Conservation (phyloP, 2,797 vertebrate genomes). For the Zenarchopterus dispar region DNA sequence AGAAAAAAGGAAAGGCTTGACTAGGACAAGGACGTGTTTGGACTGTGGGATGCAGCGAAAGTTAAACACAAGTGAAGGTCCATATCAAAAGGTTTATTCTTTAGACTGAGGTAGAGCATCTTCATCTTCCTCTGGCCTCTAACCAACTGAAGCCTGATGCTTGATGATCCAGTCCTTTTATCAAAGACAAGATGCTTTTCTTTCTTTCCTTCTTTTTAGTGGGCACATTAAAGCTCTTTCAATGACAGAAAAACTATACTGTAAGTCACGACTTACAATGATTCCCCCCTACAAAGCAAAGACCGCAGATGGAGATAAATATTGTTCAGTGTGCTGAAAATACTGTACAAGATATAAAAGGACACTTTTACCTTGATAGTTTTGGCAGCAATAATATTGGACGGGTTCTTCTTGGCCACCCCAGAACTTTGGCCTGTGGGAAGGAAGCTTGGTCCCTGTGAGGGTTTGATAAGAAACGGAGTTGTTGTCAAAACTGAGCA, state of each 20-base stretch:
- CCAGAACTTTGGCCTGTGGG: conserved; percentile 47
- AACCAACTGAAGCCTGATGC: conserved; percentile 5
- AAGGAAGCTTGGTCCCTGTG: conserved; percentile 78
- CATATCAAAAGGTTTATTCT: conserved; percentile 12
- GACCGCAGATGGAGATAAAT: conserved; percentile 25
- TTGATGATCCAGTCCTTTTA: background rate
- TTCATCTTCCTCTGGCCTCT: conserved; percentile 5
- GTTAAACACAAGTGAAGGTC: conserved; percentile 17
- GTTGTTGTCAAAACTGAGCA: conserved; percentile 44
- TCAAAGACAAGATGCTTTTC: background rate
- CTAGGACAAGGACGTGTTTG: conserved; percentile 16
- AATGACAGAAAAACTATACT: conserved; percentile 29
- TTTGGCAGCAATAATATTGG: conserved; percentile 76
- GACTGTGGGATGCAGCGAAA: conserved; percentile 25
- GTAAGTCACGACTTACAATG: no score
- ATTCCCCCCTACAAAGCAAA: background rate
- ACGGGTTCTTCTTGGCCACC: conserved; percentile 65
- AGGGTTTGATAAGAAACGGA: conserved; percentile 59
- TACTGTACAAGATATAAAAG: conserved; percentile 5
- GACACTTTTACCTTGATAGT: conserved; percentile 87
- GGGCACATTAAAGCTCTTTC: conserved; percentile 18
- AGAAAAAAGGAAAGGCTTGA: conserved; percentile 36
- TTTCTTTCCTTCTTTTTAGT: background rate
- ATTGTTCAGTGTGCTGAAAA: conserved; percentile 15
- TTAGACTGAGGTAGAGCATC: background rate